These are phyloP conservation scores for Odontesthes bonariensis DNA, from an alignment of 2,113 vertebrate genomes.

Conservation along the genomic window DNA sequence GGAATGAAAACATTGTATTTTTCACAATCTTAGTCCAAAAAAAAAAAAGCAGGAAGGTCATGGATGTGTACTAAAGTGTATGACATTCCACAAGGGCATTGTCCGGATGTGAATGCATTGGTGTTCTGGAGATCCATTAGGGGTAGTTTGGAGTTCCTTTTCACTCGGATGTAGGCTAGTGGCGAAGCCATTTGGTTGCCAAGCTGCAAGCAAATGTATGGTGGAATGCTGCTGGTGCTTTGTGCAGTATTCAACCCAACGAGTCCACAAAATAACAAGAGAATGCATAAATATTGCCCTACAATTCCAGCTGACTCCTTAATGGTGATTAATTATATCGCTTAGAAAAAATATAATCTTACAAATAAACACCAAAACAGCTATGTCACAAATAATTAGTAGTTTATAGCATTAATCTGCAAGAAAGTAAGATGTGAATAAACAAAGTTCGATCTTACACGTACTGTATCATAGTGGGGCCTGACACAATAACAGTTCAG, in stretches of 20 bases:
- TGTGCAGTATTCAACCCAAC: background rate
- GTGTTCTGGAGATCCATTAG: slow-evolving; percentile 25
- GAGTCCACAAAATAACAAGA: slow-evolving; percentile 16
- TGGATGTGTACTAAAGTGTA: slow-evolving; percentile 30
- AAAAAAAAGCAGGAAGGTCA: background rate
- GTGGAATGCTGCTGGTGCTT: slow-evolving; percentile 73
- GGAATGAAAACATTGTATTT: background rate
- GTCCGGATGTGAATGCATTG: slow-evolving; percentile 49
- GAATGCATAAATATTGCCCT: background rate
- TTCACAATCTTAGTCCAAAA: slow-evolving; percentile 29
- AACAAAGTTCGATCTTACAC: background rate
- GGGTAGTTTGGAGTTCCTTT: slow-evolving; percentile 38
- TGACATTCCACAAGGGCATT: slow-evolving; percentile 34
- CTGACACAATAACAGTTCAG: background rate
- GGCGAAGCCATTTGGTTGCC: slow-evolving; percentile 80
- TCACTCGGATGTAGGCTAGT: slow-evolving; percentile 75
- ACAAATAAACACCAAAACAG: background rate
- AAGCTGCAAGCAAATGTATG: slow-evolving; percentile 59
- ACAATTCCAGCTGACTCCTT: slow-evolving; percentile 32
- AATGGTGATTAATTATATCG: background rate
- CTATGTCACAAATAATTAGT: background rate
- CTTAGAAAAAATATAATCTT: background rate
- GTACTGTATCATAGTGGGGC: background rate
- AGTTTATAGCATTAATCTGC: background rate
- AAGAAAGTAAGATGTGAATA: background rate